Conservation (phyloP, 2,797 vertebrate genomes). For the Sebastes itinus region DNA sequence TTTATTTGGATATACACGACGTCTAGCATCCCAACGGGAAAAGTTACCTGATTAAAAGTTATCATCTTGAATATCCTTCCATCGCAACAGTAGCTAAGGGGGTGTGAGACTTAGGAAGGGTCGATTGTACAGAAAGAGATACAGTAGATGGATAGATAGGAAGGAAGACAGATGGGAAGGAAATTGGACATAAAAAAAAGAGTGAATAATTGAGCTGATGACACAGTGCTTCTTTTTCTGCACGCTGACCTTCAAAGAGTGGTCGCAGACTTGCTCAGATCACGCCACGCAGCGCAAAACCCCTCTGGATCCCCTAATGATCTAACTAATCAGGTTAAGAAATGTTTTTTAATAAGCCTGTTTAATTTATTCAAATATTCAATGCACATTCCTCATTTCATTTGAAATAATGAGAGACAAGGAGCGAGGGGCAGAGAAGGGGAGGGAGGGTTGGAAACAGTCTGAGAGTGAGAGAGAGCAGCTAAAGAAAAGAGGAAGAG, state of each 20-base stretch:
- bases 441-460: slow-evolving; percentile 23
- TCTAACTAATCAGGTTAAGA: slow-evolving; percentile 73
- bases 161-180: not conserved
- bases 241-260: slow-evolving; percentile 67
- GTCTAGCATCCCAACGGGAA: too few relatives aligned
- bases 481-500: slow-evolving; percentile 55
- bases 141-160: not conserved
- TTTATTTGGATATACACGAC: too few relatives aligned
- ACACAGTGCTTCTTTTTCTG: slow-evolving; percentile 43
- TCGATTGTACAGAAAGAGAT: not conserved
- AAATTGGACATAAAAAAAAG: slow-evolving; percentile 34
- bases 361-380: slow-evolving; percentile 82
- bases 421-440: slow-evolving; percentile 44
- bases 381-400: slow-evolving; percentile 75
- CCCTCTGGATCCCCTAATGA: slow-evolving; percentile 70
- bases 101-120: too few relatives aligned
- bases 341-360: slow-evolving; percentile 71
- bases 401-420: slow-evolving; percentile 77
- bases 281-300: slow-evolving; percentile 41
- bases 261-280: slow-evolving; percentile 43
- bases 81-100: too few relatives aligned
- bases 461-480: slow-evolving; percentile 29
- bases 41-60: too few relatives aligned
- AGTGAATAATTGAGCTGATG: slow-evolving; percentile 53
- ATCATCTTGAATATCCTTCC: too few relatives aligned